These are phyloP conservation scores for Bombus superbus DNA, from an alignment of 1,140 invertebrate species.

Conservation along the genomic window DNA sequence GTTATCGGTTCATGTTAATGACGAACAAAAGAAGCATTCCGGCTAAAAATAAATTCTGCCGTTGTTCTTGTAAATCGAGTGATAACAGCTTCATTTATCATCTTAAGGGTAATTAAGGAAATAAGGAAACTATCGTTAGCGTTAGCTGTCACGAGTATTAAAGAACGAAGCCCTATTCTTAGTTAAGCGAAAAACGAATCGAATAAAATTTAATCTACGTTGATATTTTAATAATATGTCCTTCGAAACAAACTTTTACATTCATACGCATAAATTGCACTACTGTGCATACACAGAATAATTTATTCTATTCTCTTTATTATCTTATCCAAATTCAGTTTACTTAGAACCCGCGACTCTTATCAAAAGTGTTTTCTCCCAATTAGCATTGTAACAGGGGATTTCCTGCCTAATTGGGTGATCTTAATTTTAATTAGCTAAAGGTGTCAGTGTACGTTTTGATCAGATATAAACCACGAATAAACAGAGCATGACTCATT, in stretches of 20 bases:
- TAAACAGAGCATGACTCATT: not conserved
- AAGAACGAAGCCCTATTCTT: too few relatives aligned
- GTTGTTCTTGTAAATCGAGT: too few relatives aligned
- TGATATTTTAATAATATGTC: not conserved
- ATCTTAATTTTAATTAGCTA: not conserved
- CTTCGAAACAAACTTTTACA: not conserved
- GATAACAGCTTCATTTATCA: too few relatives aligned
- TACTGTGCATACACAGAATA: not conserved
- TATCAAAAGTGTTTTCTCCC: not conserved
- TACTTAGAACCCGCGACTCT: too few relatives aligned
- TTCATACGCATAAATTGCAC: not conserved
- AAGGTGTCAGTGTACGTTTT: not conserved
- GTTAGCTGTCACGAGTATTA: too few relatives aligned
- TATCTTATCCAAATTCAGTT: not conserved
- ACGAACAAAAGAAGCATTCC: too few relatives aligned
- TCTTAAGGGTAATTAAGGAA: too few relatives aligned
- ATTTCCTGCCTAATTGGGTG: not conserved
- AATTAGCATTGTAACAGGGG: not conserved
- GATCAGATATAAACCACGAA: not conserved
- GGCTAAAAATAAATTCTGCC: too few relatives aligned
- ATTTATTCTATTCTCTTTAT: not conserved
- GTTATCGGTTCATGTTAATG: too few relatives aligned
- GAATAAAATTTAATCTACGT: not conserved
- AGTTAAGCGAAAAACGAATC: too few relatives aligned
- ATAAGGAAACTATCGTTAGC: too few relatives aligned